These are phyloP conservation scores for Cybosia mesomella DNA, from an alignment of 2,888 invertebrate species.

Conservation along the genomic window DNA sequence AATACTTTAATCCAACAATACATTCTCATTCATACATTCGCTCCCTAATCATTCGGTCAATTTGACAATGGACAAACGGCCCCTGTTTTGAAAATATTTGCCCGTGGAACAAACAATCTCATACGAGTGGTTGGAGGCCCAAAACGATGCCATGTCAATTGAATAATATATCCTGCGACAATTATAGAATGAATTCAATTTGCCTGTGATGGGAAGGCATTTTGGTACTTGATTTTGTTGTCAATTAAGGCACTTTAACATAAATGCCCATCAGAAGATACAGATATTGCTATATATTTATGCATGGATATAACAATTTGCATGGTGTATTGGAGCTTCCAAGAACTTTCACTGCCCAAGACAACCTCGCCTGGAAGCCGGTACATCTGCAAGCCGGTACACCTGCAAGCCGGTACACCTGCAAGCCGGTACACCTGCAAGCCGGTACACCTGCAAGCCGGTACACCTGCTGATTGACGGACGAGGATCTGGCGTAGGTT, in stretches of 20 bases:
- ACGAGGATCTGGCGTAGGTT: too few relatives aligned
- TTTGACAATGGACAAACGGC: constrained; percentile 78
- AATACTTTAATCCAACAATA: constrained; percentile 53
- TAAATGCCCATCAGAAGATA: neutral
- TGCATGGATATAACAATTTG: too few relatives aligned
- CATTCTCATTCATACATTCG: constrained; percentile 57
- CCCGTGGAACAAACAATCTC: constrained; percentile 77
- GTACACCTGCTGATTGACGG: too few relatives aligned
- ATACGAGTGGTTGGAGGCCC: constrained; percentile 72
- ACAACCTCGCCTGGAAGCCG: too few relatives aligned
- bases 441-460: too few relatives aligned
- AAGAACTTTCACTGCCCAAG: too few relatives aligned
- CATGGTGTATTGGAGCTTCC: too few relatives aligned
- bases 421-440: too few relatives aligned
- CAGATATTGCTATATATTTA: too few relatives aligned
- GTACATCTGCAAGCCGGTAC: too few relatives aligned
- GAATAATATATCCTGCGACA: constrained; percentile 75
- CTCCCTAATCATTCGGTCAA: constrained; percentile 82
- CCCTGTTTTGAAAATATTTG: constrained; percentile 85
- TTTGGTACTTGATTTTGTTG: constrained; percentile 6
- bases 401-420: too few relatives aligned
- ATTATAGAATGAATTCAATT: constrained; percentile 22
- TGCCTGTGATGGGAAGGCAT: constrained; percentile 15
- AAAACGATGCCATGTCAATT: constrained; percentile 78
- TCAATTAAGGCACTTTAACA: too few relatives aligned